phyloP scores from a whole-genome alignment of 1,140 invertebrate genomes.

The Bombus confusus region DNA sequence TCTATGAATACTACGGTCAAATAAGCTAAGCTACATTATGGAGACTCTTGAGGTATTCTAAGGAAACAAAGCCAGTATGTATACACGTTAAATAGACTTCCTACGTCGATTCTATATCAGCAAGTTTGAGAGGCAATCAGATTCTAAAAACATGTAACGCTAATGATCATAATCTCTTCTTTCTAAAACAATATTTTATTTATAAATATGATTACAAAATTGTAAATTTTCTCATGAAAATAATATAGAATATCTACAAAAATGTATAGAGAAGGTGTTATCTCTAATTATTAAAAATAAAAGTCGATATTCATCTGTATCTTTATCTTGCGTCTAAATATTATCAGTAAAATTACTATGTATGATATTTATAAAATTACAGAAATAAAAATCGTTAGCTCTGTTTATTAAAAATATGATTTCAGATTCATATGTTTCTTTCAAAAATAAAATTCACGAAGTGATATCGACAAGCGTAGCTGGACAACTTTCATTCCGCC shows the following conservation, averaged over 20 bases:
- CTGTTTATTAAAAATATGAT: too few relatives aligned
- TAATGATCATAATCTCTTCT: background rate
- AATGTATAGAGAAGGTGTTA: background rate
- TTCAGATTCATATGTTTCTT: too few relatives aligned
- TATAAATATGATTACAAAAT: background rate
- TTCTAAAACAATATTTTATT: background rate
- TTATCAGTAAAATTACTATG: background rate
- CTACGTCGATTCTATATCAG: background rate
- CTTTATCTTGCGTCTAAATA: too few relatives aligned
- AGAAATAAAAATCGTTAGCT: background rate
- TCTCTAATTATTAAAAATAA: too few relatives aligned
- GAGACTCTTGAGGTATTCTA: background rate
- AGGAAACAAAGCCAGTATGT: background rate
- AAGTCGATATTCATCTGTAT: too few relatives aligned
- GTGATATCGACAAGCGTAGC: background rate
- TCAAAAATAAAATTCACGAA: too few relatives aligned
- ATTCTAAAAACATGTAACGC: background rate
- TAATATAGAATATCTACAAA: background rate
- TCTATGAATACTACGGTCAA: background rate
- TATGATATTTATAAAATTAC: background rate
- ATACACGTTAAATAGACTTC: background rate
- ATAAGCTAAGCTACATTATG: background rate
- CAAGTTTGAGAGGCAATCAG: background rate
- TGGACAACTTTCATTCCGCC: background rate
- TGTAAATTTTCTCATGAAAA: background rate